A percentile compares a stretch with the other conserved stretches of the same genome.
Conservation (phyloP, 2,888 invertebrate species). For the Cephonodes hylas region DNA sequence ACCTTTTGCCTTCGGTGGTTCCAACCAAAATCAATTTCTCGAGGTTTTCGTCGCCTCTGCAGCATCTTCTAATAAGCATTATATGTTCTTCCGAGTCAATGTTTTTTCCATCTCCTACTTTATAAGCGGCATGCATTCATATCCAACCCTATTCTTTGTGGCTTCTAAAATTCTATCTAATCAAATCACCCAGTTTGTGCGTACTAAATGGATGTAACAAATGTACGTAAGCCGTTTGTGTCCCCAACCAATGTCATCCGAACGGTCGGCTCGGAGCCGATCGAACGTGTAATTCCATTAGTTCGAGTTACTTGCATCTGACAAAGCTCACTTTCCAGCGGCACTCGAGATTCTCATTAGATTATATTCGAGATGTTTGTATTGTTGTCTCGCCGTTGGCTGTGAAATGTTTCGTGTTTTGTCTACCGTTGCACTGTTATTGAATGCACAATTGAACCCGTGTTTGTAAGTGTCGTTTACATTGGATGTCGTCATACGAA, state of each 20-base stretch:
- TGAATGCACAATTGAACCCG: too few relatives aligned
- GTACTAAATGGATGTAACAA: neutral
- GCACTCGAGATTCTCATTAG: neutral
- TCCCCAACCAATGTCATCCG: neutral
- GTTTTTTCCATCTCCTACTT: neutral
- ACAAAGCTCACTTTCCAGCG: neutral
- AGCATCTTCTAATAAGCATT: too few relatives aligned
- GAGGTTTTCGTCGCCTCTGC: too few relatives aligned
- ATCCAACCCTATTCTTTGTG: neutral
- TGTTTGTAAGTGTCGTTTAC: too few relatives aligned
- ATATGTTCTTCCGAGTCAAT: too few relatives aligned
- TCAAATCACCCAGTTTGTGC: neutral
- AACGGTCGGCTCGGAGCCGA: constrained; percentile 13
- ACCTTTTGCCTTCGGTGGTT: too few relatives aligned
- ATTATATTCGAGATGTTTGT: neutral
- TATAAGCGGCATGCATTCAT: neutral
- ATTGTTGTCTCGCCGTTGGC: neutral
- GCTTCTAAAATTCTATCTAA: neutral
- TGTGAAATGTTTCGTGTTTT: neutral
- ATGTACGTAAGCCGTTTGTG: neutral
- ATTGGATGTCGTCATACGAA: too few relatives aligned
- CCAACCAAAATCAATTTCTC: too few relatives aligned
- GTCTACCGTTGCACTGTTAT: neutral
- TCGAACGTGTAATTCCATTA: constrained; percentile 39
- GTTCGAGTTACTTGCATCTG: constrained; percentile 20